A percentile compares a stretch with the other conserved stretches of the same genome.
Evolutionary conservation across 2,888 invertebrate species (phyloP).

Genomic region (Microctonus brassicae): DNA sequence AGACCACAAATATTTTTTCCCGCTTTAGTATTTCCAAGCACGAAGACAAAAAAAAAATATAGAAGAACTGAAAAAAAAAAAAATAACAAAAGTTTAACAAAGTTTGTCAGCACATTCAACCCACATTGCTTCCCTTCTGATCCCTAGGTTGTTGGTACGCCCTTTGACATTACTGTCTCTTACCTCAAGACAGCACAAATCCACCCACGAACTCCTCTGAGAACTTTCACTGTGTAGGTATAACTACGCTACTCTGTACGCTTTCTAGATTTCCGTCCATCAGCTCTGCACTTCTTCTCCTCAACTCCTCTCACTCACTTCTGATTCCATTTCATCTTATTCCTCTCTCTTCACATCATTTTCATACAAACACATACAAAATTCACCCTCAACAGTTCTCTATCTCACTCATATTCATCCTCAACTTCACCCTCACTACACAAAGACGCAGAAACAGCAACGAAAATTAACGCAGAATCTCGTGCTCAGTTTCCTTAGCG

Average conservation of each 20-base stretch:
- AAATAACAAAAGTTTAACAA: slow-evolving; percentile 24
- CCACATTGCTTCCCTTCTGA: neutral
- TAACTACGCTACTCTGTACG: neutral
- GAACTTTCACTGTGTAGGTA: slow-evolving; percentile 7
- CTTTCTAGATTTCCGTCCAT: slow-evolving; percentile 1
- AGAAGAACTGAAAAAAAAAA: neutral
- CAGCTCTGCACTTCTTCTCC: neutral
- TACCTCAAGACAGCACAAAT: slow-evolving; percentile 3
- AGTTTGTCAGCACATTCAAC: slow-evolving; percentile 20
- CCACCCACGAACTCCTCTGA: neutral
- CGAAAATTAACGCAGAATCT: neutral
- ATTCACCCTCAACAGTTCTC: too few relatives aligned
- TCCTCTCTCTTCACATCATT: neutral
- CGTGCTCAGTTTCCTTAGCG: slow-evolving; percentile 2
- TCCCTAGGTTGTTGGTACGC: neutral
- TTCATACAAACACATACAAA: neutral
- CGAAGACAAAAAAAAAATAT: neutral
- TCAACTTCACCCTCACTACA: neutral
- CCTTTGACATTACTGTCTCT: slow-evolving; percentile 1
- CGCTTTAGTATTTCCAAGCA: slow-evolving; percentile 17
- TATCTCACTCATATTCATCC: neutral
- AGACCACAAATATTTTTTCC: neutral
- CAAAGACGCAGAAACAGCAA: neutral
- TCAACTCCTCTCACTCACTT: neutral
- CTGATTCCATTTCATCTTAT: slow-evolving; percentile 12